Conservation (phyloP, 2,888 invertebrate species). For the Drosophila macrothrix region DNA sequence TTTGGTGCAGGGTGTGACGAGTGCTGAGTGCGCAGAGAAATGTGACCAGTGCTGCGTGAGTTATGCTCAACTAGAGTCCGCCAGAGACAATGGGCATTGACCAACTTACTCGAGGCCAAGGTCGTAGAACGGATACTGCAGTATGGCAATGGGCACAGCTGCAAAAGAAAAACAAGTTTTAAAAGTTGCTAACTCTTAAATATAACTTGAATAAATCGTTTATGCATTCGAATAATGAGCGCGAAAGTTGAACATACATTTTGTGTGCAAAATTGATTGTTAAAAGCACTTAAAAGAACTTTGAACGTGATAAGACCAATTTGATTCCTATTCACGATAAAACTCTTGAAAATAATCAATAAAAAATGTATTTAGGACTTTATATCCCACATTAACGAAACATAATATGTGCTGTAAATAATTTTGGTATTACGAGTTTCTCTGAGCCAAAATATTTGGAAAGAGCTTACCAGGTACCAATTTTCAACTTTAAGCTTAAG, state of each 20-base stretch:
- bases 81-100: neutral
- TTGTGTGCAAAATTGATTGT: neutral
- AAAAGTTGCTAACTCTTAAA: neutral
- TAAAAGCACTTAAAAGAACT: neutral
- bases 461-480: neutral
- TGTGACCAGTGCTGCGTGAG: slow-evolving; percentile 16
- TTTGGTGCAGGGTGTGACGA: slow-evolving; percentile 25
- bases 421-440: neutral
- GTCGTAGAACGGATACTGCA: slow-evolving; percentile 93
- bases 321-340: neutral
- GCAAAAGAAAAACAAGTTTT: slow-evolving; percentile 78
- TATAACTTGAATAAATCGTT: neutral
- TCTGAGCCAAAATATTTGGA: neutral
- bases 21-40: slow-evolving; percentile 22
- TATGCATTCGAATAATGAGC: neutral
- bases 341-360: neutral
- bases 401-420: too few species aligned
- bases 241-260: neutral
- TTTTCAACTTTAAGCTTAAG: neutral
- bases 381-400: neutral
- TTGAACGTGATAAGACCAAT: neutral
- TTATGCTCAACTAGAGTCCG: slow-evolving; percentile 19
- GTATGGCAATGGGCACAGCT: slow-evolving; percentile 94
- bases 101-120: slow-evolving; percentile 92
- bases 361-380: neutral